Evolutionary conservation across 2,797 vertebrate species (phyloP), one percentile per base, ranked within the genome.

Genomic region (Calcarius lapponicus): DNA sequence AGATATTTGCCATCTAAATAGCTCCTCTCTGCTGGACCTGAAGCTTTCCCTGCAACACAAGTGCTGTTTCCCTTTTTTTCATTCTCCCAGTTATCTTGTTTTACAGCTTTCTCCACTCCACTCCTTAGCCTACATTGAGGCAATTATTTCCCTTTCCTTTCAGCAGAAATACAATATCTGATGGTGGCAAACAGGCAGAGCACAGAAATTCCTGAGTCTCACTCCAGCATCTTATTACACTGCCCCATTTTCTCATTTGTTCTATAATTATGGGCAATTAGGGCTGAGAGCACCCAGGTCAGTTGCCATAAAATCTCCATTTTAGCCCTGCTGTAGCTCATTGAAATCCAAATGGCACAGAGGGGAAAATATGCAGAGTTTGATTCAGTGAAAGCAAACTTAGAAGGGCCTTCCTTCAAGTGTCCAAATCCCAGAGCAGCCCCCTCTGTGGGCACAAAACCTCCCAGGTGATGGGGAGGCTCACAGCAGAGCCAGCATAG

Each of bases 31-130:
- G 20, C 94, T 69, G 29, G 57, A 94, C 72, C 58, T 28, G 50
- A 40, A 86, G 86, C 75, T 87, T 57, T 79, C 78, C 45, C 83
- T 56, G 58, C 5, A 72, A 56, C 8, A 73, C 14, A 92, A 73
- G 78, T 72, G 74, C 72, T 92, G 47, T n/a, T 94, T 70, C 40
- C 10, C 19, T 10, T 48, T 67, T 74, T 47, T 45, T 28, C 7
- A 64, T 60, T 96, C 67, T 51, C 28, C 74, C 58, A 80, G 76
- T 85, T 93, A 96, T 95, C 95, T 89, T 89, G 64, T 87, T 95
- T 76, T 71, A 93, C 89, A 96, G 94, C 89, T 95, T 86, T 84
- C 86, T 86, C 65, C 75, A 76, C 45, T 48, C 61, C 9, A 61
- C 45, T 90, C 71, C 92, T 96, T 28, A 76, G 73, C 51, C 38